Conservation (phyloP, 2,797 vertebrate species). For the Artibeus jamaicensis region DNA sequence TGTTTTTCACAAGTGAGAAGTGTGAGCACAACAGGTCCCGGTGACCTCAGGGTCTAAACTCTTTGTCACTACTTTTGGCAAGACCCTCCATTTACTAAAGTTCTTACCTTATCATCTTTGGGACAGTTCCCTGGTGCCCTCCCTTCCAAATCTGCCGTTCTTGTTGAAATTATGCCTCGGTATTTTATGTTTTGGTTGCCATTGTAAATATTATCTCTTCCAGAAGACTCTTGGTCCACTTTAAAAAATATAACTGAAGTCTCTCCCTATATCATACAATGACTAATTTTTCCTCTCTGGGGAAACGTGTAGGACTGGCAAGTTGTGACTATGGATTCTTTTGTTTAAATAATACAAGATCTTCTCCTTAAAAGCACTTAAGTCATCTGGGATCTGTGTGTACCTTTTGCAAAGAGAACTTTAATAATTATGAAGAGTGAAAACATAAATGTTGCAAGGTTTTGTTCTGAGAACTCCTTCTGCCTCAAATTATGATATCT, state of each 20-base stretch:
- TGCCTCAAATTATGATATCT: neutral
- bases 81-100: neutral
- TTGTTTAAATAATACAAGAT: neutral
- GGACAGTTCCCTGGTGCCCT: neutral
- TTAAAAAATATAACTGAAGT: neutral
- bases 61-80: neutral
- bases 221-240: neutral
- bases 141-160: neutral
- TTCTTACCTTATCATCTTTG: neutral
- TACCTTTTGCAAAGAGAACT: conserved; percentile 8
- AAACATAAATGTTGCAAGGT: neutral
- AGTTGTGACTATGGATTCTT: neutral
- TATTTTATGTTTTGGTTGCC: neutral
- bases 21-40: neutral
- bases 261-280: neutral
- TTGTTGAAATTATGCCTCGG: neutral
- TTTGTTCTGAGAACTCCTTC: conserved; percentile 32
- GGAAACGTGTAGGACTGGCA: neutral
- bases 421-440: conserved; percentile 25
- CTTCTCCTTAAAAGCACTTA: neutral
- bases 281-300: neutral
- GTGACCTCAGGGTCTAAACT: neutral
- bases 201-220: neutral
- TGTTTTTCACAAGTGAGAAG: neutral
- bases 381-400: neutral